Conservation (phyloP, 1,140 invertebrate species). For the Caenorhabditis tropicalis region DNA sequence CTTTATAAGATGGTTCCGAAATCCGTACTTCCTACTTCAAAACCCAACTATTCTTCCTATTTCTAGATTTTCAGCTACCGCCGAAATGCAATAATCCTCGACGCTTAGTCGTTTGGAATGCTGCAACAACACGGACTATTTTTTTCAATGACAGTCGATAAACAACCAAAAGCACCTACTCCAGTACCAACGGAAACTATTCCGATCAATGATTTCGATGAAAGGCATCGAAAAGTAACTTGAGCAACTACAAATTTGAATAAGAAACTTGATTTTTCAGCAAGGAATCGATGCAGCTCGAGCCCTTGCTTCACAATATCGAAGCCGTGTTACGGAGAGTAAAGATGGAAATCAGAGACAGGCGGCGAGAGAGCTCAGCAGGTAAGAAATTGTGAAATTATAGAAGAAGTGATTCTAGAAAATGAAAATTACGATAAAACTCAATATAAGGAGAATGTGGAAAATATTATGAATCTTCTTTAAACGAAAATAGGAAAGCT, state of each 20-base stretch:
- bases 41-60: no score
- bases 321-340: neutral
- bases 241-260: neutral
- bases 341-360: neutral
- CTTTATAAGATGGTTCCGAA: no score
- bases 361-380: slow-evolving; percentile 22
- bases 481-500: no score
- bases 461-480: no score
- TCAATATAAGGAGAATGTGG: no score
- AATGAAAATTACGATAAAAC: no score
- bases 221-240: slow-evolving; percentile 15
- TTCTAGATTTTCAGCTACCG: no score
- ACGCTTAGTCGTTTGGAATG: neutral
- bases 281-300: slow-evolving; percentile 22
- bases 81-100: neutral
- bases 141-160: neutral
- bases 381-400: neutral
- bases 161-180: neutral
- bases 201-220: slow-evolving; percentile 13
- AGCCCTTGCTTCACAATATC: slow-evolving; percentile 1
- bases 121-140: slow-evolving; percentile 14
- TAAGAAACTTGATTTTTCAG: neutral
- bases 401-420: neutral
- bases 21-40: no score
- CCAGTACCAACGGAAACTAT: neutral